phyloP scores from a whole-genome alignment of 2,113 vertebrate species.

The Haplotaxodon microlepis region DNA sequence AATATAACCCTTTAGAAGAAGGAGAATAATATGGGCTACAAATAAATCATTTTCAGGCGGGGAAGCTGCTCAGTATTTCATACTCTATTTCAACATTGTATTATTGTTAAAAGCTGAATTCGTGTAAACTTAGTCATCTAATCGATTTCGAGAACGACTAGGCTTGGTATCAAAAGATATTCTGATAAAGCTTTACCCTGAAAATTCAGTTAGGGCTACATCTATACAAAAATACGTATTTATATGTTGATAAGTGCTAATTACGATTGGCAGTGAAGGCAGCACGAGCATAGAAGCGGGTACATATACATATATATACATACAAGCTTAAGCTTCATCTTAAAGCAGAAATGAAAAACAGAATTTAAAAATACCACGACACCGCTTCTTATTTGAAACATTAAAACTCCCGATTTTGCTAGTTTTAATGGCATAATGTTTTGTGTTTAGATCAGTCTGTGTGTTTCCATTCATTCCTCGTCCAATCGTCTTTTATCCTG shows the following conservation, averaged over 20 bases:
- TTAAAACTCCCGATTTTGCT: neutral
- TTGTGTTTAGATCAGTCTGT: too few relatives aligned
- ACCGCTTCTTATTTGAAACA: neutral
- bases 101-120: neutral
- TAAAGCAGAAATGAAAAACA: neutral
- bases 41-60: neutral
- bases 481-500: too few relatives aligned
- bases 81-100: neutral
- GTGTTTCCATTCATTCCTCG: too few relatives aligned
- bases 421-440: too few relatives aligned
- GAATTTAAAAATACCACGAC: neutral
- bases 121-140: neutral
- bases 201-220: neutral
- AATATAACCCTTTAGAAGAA: neutral
- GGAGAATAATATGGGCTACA: neutral
- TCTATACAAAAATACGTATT: neutral
- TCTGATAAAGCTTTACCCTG: accelerated
- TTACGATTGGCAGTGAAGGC: neutral
- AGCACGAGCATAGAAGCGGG: neutral
- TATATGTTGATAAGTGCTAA: neutral
- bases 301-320: neutral
- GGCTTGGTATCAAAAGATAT: neutral
- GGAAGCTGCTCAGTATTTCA: neutral
- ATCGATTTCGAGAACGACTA: neutral
- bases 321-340: neutral